Evolutionary conservation across 1,140 invertebrate species (phyloP), one percentile per base, ranked within the genome.

Genomic region (Lepidurus apus): DNA sequence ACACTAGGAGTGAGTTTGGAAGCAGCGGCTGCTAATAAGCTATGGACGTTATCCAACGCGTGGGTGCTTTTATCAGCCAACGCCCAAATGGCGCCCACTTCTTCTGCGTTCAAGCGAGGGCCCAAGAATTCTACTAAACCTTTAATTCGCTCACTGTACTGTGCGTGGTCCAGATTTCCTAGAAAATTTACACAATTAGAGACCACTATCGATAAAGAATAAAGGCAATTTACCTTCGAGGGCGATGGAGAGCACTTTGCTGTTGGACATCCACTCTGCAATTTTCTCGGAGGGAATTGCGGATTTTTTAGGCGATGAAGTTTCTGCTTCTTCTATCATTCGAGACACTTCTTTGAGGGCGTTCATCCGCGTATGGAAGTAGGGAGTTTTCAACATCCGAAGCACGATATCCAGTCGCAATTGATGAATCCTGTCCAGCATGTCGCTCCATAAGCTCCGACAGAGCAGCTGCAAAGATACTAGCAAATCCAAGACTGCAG

Each of bases 281-380:
- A 89, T 83, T 76, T 84, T 84, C 34, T 86, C 84, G 10, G 82
- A 80, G 43, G 83, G 82, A 43, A 87, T 85, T 21, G 84, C 84
- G 43, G 83, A 84, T 74, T 84, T 84, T 75, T 83, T 81, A 24
- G 81, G 80, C 76, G 83, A 84, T 2, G 81, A 81, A 11, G 80
- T 82, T 75, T 84, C 85, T 53, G 84, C 83, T 78, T 88, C 86
- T 78, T 88, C 87, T 80, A 88, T 87, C 75, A 88, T 81, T 80
- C 86, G 86, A 47, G 85, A 85, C 10, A 88, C 81, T 76, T 82
- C 82, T 84, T 88, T 89, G 6, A 89, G 81, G 7, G 86, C 87
- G 84, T 88, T 88, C 87, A 88, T 89, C 81, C 86, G 85, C 65
- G 87, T 86, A 83, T 88, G 88, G 82, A 88, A 89, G 82, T 88